These are phyloP conservation scores for Papilio glaucus DNA, from an alignment of 1,140 invertebrate species.

Conservation along the genomic window DNA sequence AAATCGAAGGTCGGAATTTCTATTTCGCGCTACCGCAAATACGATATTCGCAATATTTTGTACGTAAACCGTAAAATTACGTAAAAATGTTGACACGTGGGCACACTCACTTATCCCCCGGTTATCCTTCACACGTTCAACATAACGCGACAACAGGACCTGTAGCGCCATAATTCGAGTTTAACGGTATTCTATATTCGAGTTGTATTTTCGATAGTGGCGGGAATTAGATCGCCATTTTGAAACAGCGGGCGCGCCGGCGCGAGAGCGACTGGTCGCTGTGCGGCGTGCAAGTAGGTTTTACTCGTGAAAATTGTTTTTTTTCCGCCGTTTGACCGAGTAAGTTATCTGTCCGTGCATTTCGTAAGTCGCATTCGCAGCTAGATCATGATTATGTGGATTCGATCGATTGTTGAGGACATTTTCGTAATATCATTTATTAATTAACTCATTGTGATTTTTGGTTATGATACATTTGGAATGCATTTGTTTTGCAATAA, in stretches of 20 bases:
- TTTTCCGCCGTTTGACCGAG: slow-evolving; percentile 50
- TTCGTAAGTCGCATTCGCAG: slow-evolving; percentile 35
- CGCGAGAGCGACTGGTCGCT: slow-evolving; percentile 64
- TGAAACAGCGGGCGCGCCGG: slow-evolving; percentile 53
- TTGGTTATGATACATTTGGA: too few relatives aligned
- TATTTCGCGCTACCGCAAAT: slow-evolving; percentile 37
- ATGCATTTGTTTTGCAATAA: not conserved
- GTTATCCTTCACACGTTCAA: slow-evolving; percentile 54
- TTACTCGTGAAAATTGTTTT: slow-evolving; percentile 55
- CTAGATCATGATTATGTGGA: slow-evolving; percentile 28
- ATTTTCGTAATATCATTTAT: slow-evolving; percentile 10
- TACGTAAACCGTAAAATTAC: slow-evolving; percentile 28
- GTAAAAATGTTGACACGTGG: slow-evolving; percentile 43
- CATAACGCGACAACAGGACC: slow-evolving; percentile 34
- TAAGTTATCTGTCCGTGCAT: slow-evolving; percentile 37
- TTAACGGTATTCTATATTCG: slow-evolving; percentile 8
- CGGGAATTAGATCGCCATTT: slow-evolving; percentile 52
- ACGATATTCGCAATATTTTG: slow-evolving; percentile 22
- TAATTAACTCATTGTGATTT: not conserved
- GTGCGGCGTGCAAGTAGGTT: slow-evolving; percentile 49
- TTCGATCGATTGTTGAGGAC: not conserved
- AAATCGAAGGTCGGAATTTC: slow-evolving; percentile 35
- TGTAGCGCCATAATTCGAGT: slow-evolving; percentile 25
- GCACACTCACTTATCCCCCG: slow-evolving; percentile 62
- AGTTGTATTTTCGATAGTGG: slow-evolving; percentile 33